phyloP scores from a whole-genome alignment of 1,140 invertebrate genomes.

The Polypedilum vanderplanki region DNA sequence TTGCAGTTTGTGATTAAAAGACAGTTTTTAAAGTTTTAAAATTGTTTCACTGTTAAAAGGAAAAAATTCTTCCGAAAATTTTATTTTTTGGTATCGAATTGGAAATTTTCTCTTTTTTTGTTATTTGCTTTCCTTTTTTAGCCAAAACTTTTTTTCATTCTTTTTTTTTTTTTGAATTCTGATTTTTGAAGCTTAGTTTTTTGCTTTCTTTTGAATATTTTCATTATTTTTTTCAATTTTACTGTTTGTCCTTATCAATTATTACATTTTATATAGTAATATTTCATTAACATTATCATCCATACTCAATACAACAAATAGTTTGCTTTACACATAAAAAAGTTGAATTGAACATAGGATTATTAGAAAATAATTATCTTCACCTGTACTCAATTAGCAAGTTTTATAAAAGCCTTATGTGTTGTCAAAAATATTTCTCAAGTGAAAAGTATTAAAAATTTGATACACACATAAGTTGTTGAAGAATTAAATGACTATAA shows the following conservation, averaged over 20 bases:
- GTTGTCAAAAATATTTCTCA: background rate
- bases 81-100: constrained; percentile 28
- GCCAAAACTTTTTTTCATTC: background rate
- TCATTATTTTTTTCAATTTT: background rate
- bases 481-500: background rate
- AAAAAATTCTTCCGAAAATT: background rate
- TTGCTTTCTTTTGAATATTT: background rate
- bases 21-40: constrained; percentile 25
- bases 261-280: constrained; percentile 12
- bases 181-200: background rate
- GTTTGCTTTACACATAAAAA: background rate
- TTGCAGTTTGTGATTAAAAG: background rate
- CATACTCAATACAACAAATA: constrained; percentile 21
- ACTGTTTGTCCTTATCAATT: background rate
- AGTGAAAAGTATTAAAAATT: background rate
- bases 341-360: background rate
- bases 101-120: background rate
- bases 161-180: background rate
- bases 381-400: background rate
- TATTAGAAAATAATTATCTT: background rate
- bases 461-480: background rate
- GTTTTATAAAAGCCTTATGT: background rate
- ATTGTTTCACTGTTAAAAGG: constrained; percentile 25
- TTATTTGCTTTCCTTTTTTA: background rate
- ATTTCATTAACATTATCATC: background rate